Conservation (phyloP, 2,113 vertebrate species). For the Halichoeres trimaculatus region DNA sequence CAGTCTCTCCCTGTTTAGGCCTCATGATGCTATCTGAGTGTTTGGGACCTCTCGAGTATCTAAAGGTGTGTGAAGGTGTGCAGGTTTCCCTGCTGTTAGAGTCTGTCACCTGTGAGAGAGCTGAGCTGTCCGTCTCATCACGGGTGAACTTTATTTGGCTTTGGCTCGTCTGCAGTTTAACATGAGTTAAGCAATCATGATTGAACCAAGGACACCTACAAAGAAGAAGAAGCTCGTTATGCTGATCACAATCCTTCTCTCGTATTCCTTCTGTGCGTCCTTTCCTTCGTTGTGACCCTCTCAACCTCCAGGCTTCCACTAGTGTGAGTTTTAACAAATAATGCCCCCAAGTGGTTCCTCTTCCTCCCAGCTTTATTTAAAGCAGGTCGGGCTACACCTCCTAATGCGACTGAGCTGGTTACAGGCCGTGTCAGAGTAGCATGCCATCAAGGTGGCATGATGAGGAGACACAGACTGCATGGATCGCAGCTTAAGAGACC, state of each 20-base stretch:
- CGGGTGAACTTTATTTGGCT: slow-evolving; percentile 50
- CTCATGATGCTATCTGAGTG: slow-evolving; percentile 70
- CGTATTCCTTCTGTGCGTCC: background rate
- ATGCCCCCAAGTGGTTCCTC: slow-evolving; percentile 20
- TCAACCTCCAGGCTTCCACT: slow-evolving; percentile 27
- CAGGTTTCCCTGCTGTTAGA: slow-evolving; percentile 54
- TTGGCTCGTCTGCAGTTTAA: slow-evolving; percentile 33
- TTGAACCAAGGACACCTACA: slow-evolving; percentile 13
- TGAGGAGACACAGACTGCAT: slow-evolving; percentile 33
- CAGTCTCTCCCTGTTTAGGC: slow-evolving; percentile 56
- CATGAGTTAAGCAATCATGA: slow-evolving; percentile 27
- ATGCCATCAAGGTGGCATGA: slow-evolving; percentile 34
- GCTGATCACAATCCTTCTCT: slow-evolving; percentile 32
- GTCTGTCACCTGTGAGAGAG: slow-evolving; percentile 44
- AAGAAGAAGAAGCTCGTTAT: slow-evolving; percentile 34
- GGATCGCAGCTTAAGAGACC: slow-evolving; percentile 41
- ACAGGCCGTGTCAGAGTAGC: slow-evolving; percentile 23
- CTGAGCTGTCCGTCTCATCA: slow-evolving; percentile 16
- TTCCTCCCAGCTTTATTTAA: slow-evolving; percentile 29
- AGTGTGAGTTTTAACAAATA: slow-evolving; percentile 31
- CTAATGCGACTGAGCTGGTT: slow-evolving; percentile 17
- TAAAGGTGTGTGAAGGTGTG: slow-evolving; percentile 56
- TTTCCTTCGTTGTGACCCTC: slow-evolving; percentile 35
- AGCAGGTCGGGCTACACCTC: slow-evolving; percentile 31
- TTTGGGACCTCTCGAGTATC: slow-evolving; percentile 62